Evolutionary conservation across 1,140 invertebrate genomes (phyloP), one percentile per base, ranked within the genome.

Genomic region (Elysia chlorotica): DNA sequence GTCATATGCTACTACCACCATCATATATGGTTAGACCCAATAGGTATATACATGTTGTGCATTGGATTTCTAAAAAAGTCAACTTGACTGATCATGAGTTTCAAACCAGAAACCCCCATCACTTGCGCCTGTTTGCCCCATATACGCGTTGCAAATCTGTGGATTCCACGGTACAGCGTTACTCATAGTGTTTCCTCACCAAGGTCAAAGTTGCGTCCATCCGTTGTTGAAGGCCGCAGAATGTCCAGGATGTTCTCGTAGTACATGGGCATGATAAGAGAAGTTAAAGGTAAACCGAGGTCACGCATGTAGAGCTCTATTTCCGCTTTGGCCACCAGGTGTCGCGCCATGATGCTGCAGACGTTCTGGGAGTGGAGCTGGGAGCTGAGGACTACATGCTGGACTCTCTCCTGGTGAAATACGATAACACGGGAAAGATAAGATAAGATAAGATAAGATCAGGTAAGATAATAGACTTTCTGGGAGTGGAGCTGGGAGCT

Each of bases 301-400:
- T 77, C 70, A 61, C 76, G 73, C 76, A 86, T 82, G 71, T 83
- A 83, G 10, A 76, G 74, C 59, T 85, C 83, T 23, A 85, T 73
- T 66, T 81, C 78, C 10, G 83, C 83, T 71, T 86, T 86, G 21
- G 83, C 81, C 23, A 84, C 85, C 54, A 84, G 71, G 67, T 85
- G 81, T 0, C 83, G 73, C 0, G 78, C 82, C 63, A 79, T 69
- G 19, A 81, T 73, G 0, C 83, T 81, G 30, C 78, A 75, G 14
- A 81, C 73, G n/a, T 76, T 56, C 36, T 76, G 67, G 0, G 80
- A 76, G 73, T 83, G 76, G n/a, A 85, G 73, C 70, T 85, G 82
- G 10, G 85, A 85, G 67, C 81, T 83, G 71, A 80, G 83, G 2
- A 85, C 71, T 10, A 85, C 78, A 74, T 85, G 83, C 3, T 71